A percentile compares a stretch with the other conserved stretches of the same genome.
phyloP scores from a whole-genome alignment of 92 coral and sea anemone genomes.

The Porites lobata region DNA sequence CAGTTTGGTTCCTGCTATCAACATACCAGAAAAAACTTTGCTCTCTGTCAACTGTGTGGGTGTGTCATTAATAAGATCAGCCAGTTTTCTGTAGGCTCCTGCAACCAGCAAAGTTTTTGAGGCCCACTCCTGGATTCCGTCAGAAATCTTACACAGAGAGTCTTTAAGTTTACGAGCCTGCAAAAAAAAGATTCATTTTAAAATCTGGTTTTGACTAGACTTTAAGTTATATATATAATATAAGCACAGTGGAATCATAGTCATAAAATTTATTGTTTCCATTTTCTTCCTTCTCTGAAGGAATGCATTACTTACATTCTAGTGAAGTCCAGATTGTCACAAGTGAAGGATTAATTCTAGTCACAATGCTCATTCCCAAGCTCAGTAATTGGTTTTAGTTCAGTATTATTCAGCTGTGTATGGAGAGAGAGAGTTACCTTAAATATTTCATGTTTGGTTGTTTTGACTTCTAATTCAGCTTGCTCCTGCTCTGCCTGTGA shows the following conservation, averaged over 20 bases:
- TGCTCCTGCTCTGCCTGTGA: slow-evolving; percentile 81
- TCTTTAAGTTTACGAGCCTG: slow-evolving; percentile 81
- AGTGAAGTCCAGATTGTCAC: no score
- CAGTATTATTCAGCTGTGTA: no score
- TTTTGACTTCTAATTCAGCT: slow-evolving; percentile 87
- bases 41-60: slow-evolving; percentile 83
- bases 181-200: not conserved
- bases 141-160: slow-evolving; percentile 67
- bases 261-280: no score
- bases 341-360: no score
- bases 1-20: not conserved
- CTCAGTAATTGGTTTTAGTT: no score
- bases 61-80: slow-evolving; percentile 80
- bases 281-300: no score
- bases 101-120: slow-evolving; percentile 75
- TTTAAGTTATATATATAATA: no score
- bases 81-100: slow-evolving; percentile 72
- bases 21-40: slow-evolving; percentile 79
- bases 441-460: slow-evolving; percentile 86
- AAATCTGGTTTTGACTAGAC: no score
- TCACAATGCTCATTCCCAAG: no score
- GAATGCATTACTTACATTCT: no score
- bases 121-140: slow-evolving; percentile 78
- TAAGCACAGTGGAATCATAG: no score
- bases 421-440: slow-evolving; percentile 55